Percentiles rank a stretch among this genome's conserved stretches.
Conservation (phyloP, 2,888 invertebrate species). For the Heliconius ethilla region DNA sequence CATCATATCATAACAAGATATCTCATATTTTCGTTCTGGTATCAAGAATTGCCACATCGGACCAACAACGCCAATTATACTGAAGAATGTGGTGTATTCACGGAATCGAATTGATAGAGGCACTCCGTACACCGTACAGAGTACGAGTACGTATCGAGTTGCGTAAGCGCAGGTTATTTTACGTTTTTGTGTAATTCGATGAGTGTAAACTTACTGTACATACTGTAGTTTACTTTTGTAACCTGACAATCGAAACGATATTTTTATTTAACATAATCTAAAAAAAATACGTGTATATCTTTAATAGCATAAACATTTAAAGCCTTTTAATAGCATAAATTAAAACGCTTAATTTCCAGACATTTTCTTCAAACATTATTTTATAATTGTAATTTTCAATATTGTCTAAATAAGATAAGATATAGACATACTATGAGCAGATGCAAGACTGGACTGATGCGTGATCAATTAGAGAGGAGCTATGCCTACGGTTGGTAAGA, state of each 20-base stretch:
- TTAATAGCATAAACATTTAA: neutral
- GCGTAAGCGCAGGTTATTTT: slow-evolving; percentile 27
- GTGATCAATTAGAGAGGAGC: neutral
- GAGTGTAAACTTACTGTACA: slow-evolving; percentile 14
- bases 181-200: slow-evolving; percentile 29
- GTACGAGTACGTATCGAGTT: slow-evolving; percentile 18
- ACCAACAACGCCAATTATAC: slow-evolving; percentile 12
- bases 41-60: neutral
- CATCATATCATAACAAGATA: neutral
- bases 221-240: slow-evolving; percentile 2
- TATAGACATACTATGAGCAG: neutral
- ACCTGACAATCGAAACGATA: neutral
- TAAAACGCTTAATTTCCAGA: neutral
- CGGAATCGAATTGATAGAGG: slow-evolving; percentile 21
- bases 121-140: neutral
- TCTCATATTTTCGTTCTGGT: slow-evolving; percentile 5
- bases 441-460: neutral
- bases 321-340: neutral
- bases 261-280: neutral
- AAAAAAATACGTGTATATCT: neutral
- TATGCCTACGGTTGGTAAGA: no score
- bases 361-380: neutral
- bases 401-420: neutral
- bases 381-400: neutral
- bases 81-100: slow-evolving; percentile 18